phyloP scores from a whole-genome alignment of 2,797 vertebrate genomes.

The Spinibarbus caldwelli region DNA sequence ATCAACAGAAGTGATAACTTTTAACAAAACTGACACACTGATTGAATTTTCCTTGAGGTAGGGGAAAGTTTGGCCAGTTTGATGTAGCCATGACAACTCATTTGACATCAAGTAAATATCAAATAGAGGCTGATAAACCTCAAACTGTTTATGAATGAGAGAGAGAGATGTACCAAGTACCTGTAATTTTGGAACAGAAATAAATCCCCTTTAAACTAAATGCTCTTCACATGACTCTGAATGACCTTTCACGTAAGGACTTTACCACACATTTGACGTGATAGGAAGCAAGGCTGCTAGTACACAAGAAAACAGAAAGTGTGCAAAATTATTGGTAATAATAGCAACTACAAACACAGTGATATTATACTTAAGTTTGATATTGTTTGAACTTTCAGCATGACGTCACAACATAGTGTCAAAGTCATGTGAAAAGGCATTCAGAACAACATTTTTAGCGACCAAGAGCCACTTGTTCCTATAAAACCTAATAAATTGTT shows the following conservation, averaged over 20 bases:
- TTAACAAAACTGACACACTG: slow-evolving; percentile 30
- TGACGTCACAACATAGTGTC: background rate
- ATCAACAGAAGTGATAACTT: slow-evolving; percentile 9
- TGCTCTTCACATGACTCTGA: too few species aligned
- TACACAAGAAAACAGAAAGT: background rate
- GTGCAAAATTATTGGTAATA: background rate
- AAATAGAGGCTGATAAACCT: background rate
- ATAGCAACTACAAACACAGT: background rate
- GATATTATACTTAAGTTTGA: too few species aligned
- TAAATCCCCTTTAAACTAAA: slow-evolving; percentile 1
- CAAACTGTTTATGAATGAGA: background rate
- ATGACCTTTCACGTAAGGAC: background rate
- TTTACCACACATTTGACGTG: background rate
- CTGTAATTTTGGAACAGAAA: background rate
- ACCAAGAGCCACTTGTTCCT: background rate
- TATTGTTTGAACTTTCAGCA: background rate
- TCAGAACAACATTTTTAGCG: background rate
- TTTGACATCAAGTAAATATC: slow-evolving; percentile 19
- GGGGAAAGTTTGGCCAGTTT: slow-evolving; percentile 36
- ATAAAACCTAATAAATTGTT: background rate
- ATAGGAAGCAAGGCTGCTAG: too few species aligned
- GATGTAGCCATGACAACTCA: slow-evolving; percentile 36
- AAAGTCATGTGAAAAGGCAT: background rate
- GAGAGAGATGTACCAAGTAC: background rate
- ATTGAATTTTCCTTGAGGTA: background rate